phyloP scores from a whole-genome alignment of 1,140 invertebrate genomes.

The Cydia amplana region DNA sequence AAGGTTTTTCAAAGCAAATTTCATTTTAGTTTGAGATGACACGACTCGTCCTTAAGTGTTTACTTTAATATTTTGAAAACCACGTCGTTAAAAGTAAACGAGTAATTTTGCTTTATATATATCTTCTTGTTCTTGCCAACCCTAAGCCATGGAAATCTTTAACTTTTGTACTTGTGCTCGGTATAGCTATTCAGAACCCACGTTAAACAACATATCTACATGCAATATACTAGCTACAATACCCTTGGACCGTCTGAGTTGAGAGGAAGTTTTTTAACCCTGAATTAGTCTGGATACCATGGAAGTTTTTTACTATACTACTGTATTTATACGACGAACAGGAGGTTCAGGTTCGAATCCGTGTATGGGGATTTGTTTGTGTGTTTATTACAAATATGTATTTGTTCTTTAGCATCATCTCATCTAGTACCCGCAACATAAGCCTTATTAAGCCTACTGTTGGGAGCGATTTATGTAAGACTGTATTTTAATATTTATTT shows the following conservation, averaged over 20 bases:
- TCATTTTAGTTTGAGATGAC: too few relatives aligned
- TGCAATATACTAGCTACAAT: background rate
- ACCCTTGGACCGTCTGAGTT: background rate
- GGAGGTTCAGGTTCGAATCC: background rate
- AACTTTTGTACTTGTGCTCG: background rate
- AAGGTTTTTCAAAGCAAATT: too few relatives aligned
- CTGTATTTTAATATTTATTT: too few relatives aligned
- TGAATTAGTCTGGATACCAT: background rate
- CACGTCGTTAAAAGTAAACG: background rate
- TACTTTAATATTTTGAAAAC: too few relatives aligned
- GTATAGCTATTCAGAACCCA: background rate
- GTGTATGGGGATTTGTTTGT: background rate
- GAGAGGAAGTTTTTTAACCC: background rate
- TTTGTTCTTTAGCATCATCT: background rate
- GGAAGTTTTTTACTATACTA: background rate
- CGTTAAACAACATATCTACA: constrained; percentile 2
- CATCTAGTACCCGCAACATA: background rate
- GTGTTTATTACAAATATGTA: background rate
- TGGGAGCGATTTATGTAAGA: too few relatives aligned
- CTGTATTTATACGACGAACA: background rate
- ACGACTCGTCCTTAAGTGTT: too few relatives aligned
- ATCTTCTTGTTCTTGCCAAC: background rate
- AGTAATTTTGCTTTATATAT: background rate
- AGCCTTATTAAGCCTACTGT: background rate
- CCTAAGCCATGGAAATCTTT: background rate